Evolutionary conservation across 2,888 invertebrate genomes (phyloP).

Genomic region (Diadegma fenestrale): DNA sequence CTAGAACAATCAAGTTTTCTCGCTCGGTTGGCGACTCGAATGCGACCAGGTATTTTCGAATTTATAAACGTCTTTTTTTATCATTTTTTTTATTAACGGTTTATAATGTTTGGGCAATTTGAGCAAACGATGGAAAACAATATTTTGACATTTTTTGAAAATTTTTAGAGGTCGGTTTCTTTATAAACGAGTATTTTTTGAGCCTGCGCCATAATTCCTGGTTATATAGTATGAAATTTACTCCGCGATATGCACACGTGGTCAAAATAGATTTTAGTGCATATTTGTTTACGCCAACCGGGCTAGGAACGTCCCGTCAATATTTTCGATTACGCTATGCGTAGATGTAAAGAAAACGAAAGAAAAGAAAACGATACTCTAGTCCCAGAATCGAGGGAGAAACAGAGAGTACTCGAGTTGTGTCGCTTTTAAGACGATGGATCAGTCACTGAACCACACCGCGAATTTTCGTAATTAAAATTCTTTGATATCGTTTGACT

Average conservation of each 20-base stretch:
- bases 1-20: neutral
- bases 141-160: neutral
- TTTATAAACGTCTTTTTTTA: neutral
- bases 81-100: neutral
- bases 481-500: no score
- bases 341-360: conserved; percentile 8
- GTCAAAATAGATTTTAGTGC: neutral
- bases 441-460: no score
- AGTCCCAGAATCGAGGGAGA: neutral
- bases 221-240: neutral
- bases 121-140: neutral
- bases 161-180: neutral
- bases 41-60: neutral
- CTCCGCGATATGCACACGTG: neutral
- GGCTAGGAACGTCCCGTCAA: neutral
- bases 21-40: neutral
- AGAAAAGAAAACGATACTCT: conserved; percentile 7
- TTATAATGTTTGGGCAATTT: neutral
- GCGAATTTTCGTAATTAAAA: no score
- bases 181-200: neutral
- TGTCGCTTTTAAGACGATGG: conserved; percentile 2
- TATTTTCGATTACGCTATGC: conserved; percentile 49
- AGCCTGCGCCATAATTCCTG: neutral
- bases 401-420: conserved; percentile 19
- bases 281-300: neutral